Conservation (phyloP, 1,140 invertebrate genomes). For the Rhynchophorus ferrugineus region DNA sequence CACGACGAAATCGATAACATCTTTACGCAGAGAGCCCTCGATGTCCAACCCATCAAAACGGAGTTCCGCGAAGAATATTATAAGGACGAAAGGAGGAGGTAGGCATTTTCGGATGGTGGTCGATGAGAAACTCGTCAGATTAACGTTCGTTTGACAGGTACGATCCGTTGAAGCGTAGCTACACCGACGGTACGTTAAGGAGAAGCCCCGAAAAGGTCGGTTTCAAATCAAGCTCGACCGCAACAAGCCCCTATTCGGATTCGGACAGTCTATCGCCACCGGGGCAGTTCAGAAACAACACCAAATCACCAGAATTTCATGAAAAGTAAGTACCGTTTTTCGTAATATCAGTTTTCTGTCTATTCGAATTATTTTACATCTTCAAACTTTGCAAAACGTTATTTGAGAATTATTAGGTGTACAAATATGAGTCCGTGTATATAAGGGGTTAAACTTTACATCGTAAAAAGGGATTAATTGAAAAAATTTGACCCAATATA, state of each 20-base stretch:
- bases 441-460: too few relatives aligned
- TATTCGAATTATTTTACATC: too few relatives aligned
- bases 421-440: too few relatives aligned
- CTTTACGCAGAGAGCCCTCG: slow-evolving; percentile 36
- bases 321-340: slow-evolving; percentile 39
- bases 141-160: slow-evolving; percentile 27
- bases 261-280: slow-evolving; percentile 38
- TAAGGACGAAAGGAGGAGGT: slow-evolving; percentile 30
- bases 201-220: slow-evolving; percentile 32
- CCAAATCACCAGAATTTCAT: slow-evolving; percentile 43
- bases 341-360: too few relatives aligned
- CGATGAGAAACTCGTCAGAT: too few relatives aligned
- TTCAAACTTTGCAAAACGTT: too few relatives aligned
- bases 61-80: slow-evolving; percentile 34
- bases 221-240: slow-evolving; percentile 23
- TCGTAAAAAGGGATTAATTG: too few relatives aligned
- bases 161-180: slow-evolving; percentile 37
- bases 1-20: slow-evolving; percentile 38
- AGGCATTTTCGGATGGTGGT: too few relatives aligned
- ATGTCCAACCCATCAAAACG: slow-evolving; percentile 29
- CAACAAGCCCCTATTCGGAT: slow-evolving; percentile 36
- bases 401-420: too few relatives aligned
- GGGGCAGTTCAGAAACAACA: slow-evolving; percentile 33
- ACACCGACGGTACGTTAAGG: slow-evolving; percentile 34
- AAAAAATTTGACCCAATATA: too few relatives aligned